Percentiles rank a stretch among this genome's conserved stretches.
phyloP scores from a whole-genome alignment of 2,113 vertebrate genomes.

The Oreochromis niloticus region DNA sequence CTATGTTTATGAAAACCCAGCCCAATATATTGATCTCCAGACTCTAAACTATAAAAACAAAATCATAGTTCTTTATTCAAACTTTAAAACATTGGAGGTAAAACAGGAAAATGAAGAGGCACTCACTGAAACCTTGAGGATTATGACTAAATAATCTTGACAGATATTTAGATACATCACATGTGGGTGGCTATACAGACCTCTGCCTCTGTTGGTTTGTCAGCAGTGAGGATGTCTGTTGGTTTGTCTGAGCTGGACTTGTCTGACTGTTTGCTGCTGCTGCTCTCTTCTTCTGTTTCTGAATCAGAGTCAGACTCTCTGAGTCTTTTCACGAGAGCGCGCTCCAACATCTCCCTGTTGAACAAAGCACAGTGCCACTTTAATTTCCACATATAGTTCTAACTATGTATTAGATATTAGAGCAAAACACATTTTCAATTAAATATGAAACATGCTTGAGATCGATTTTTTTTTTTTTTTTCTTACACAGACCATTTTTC shows the following conservation, averaged over 20 bases:
- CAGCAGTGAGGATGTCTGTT: conserved; percentile 82
- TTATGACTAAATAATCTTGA: not conserved
- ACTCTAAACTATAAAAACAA: not conserved
- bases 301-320: conserved; percentile 83
- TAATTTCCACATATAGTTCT: not conserved
- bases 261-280: rapidly evolving
- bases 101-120: not conserved
- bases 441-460: not conserved
- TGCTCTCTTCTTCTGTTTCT: conserved; percentile 56
- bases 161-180: not conserved
- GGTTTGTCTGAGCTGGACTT: conserved; percentile 32
- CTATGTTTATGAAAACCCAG: not conserved
- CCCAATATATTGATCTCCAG: not conserved
- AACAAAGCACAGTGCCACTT: not conserved
- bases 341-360: conserved; percentile 83
- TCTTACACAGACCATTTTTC: not conserved
- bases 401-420: not conserved
- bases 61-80: not conserved
- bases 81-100: not conserved
- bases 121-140: not conserved
- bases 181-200: conserved; percentile 1
- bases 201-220: conserved; percentile 34
- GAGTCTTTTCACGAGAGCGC: conserved; percentile 73
- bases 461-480: not conserved
- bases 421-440: not conserved